phyloP scores from a whole-genome alignment of 1,140 invertebrate genomes.

The Lutraria rhynchaena region DNA sequence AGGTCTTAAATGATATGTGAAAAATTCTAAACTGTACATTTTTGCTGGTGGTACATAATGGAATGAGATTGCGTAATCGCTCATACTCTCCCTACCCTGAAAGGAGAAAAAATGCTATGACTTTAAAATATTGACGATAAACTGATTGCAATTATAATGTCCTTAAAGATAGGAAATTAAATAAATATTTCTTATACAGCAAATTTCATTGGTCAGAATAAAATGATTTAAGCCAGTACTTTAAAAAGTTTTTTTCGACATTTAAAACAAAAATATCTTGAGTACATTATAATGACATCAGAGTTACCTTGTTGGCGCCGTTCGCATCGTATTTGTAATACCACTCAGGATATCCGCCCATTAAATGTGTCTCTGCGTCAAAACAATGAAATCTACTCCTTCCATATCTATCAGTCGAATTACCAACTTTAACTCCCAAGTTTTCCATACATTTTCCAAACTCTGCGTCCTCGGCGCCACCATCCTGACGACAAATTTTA shows the following conservation, averaged over 20 bases:
- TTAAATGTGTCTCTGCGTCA: conserved; percentile 79
- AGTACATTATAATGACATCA: too few relatives aligned
- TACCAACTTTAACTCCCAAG: conserved; percentile 92
- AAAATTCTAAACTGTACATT: conserved; percentile 78
- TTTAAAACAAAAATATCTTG: too few relatives aligned
- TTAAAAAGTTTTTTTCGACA: too few relatives aligned
- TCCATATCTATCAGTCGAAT: conserved; percentile 91
- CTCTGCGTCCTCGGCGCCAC: conserved; percentile 95
- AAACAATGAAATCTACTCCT: conserved; percentile 97
- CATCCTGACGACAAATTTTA: conserved; percentile 84
- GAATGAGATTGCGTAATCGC: conserved; percentile 96
- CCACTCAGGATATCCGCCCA: conserved; percentile 79
- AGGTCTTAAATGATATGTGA: conserved; percentile 71
- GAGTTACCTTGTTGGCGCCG: conserved; percentile 74
- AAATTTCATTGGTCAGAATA: too few relatives aligned
- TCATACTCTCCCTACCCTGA: conserved; percentile 95
- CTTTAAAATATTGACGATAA: too few relatives aligned
- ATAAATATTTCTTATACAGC: too few relatives aligned
- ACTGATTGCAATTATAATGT: too few relatives aligned
- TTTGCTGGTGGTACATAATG: conserved; percentile 95
- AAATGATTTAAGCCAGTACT: too few relatives aligned
- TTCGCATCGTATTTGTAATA: conserved; percentile 74
- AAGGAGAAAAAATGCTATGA: conserved; percentile 68
- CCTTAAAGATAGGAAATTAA: too few relatives aligned
- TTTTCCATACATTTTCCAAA: conserved; percentile 96